Evolutionary conservation across 2,113 vertebrate genomes (phyloP), one percentile per base, ranked within the genome.

Genomic region (Oxyura jamaicensis): DNA sequence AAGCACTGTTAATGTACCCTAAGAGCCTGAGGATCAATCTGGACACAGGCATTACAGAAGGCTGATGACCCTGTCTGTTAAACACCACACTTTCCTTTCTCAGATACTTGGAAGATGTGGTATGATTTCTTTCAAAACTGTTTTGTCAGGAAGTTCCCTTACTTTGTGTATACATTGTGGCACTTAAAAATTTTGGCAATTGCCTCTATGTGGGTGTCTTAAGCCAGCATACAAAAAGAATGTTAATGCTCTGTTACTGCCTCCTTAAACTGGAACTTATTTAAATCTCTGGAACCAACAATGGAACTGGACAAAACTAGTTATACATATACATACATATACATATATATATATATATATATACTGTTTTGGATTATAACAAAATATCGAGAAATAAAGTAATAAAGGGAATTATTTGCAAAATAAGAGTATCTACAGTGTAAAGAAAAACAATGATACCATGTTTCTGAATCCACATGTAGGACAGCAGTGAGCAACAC

Each of bases 141-240:
- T 78, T 95, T 90, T 84, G 86, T 92, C 73, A 93, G 69, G 48
- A 62, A 33, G 13, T 68, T 86, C 52, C 73, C 39, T 75, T 84
- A 33, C 67, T 88, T 71, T 44, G 22, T 74, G 55, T 79, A 60
- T 72, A 62, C 66, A 44, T 84, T 75, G 78, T 12, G 17, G 23
- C 1, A 2, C 60, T 72, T 42, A 56, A 78, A 91, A 83, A 20
- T 58, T 81, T 56, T 44, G 65, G 65, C 81, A 76, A 90, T 94
- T 93, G 81, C 35, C 21, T 90, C 75, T 33, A 2, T 36, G 48
- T 88, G 88, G 29, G 55, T 83, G 75, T 68, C n/a, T 91, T 63
- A 86, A 93, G 8, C 50, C 88, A 92, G 35, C 56, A 92, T 69
- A 76, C 23, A 28, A 76, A 69, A 94, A 91, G 80, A 96, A 90